Evolutionary conservation across 2,888 invertebrate genomes (phyloP).

Genomic region (Drosophila gaucha): DNA sequence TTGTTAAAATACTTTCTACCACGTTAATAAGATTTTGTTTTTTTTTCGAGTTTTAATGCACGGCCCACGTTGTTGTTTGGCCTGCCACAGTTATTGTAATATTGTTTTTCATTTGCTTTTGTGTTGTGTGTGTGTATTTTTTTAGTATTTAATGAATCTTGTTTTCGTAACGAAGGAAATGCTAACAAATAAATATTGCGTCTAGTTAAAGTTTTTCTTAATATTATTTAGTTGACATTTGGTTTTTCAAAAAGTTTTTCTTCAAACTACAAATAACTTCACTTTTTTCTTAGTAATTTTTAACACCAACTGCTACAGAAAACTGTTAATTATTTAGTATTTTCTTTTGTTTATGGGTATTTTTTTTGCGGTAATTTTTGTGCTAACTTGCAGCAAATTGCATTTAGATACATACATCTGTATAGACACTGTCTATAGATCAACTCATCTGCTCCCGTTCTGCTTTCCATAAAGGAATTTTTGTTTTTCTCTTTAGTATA

Average conservation of each 20-base stretch:
- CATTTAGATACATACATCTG: conserved; percentile 23
- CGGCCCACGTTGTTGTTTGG: conserved; percentile 59
- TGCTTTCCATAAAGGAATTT: conserved; percentile 2
- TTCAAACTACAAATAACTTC: conserved; percentile 70
- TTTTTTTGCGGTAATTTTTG: conserved; percentile 45
- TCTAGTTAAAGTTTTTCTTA: conserved; percentile 64
- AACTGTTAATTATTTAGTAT: conserved; percentile 50
- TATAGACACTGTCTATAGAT: conserved; percentile 10
- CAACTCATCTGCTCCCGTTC: conserved; percentile 3
- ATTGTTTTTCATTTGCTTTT: conserved; percentile 73
- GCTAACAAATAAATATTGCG: conserved; percentile 66
- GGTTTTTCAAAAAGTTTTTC: conserved; percentile 29
- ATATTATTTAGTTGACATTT: conserved; percentile 51
- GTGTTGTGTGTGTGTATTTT: conserved; percentile 50
- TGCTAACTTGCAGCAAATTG: conserved; percentile 58
- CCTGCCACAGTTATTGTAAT: conserved; percentile 84
- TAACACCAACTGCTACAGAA: conserved; percentile 68
- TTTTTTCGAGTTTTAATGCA: too few species aligned
- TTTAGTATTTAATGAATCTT: conserved; percentile 30
- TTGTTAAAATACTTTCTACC: conserved; percentile 57
- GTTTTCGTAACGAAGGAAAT: conserved; percentile 54
- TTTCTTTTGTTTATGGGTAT: conserved; percentile 17
- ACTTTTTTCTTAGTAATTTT: conserved; percentile 20
- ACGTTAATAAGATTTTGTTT: conserved; percentile 48
- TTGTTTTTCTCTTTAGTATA: conserved; percentile 13